Percentiles rank a stretch among this genome's conserved stretches.
These are phyloP conservation scores for Baccha elongata DNA, from an alignment of 2,888 invertebrate genomes.

Conservation along the genomic window DNA sequence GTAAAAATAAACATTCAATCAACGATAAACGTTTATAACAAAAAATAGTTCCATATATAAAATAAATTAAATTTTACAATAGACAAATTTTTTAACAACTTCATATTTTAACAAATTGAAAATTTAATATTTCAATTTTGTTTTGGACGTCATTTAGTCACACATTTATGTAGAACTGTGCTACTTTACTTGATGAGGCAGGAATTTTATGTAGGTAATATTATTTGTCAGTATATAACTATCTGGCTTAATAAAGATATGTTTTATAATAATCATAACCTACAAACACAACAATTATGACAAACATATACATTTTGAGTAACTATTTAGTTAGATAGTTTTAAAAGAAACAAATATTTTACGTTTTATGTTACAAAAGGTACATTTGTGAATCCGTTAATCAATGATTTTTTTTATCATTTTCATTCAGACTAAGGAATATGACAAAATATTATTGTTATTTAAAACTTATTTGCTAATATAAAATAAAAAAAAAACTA, in stretches of 20 bases:
- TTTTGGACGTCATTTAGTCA: constrained; percentile 17
- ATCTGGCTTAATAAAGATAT: constrained; percentile 45
- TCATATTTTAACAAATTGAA: too few relatives aligned
- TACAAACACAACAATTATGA: constrained; percentile 17
- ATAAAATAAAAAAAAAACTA: background rate
- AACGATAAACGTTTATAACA: too few relatives aligned
- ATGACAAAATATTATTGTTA: background rate
- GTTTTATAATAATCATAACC: constrained; percentile 12
- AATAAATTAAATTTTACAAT: too few relatives aligned
- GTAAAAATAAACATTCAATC: too few relatives aligned
- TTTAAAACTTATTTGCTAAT: constrained; percentile 22
- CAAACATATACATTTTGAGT: background rate
- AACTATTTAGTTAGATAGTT: constrained; percentile 7
- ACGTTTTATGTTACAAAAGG: constrained; percentile 45
- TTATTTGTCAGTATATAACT: background rate
- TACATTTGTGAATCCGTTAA: constrained; percentile 56
- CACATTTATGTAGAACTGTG: background rate
- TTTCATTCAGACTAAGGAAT: constrained; percentile 5
- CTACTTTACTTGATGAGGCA: background rate
- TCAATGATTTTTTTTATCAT: constrained; percentile 10
- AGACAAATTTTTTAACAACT: too few relatives aligned
- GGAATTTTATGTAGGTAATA: background rate
- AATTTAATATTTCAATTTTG: background rate
- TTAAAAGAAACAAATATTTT: constrained; percentile 11
- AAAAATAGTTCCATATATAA: too few relatives aligned